Evolutionary conservation across 1,140 invertebrate genomes (phyloP), one percentile per base, ranked within the genome.

Genomic region (Cyphomyrmex costatus): DNA sequence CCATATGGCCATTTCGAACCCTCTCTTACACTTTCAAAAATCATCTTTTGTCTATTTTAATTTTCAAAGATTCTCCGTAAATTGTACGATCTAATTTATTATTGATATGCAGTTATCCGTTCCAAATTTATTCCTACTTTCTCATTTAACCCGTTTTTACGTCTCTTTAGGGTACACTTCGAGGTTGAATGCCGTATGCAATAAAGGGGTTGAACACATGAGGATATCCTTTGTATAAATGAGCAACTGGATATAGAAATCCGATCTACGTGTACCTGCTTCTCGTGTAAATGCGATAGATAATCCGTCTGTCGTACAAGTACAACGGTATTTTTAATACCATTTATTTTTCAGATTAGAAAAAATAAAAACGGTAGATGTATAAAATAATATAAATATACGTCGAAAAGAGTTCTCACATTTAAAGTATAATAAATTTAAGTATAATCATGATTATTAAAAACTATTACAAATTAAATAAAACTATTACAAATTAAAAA

Each of bases 271-370:
- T 71, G 65, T 74, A 83, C 79, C 68, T 83, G 79, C 14, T 19
- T 33, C 56, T 56, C 65, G 10, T 74, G 56, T 82, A 46, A 73
- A 21, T 3, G 53, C 51, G 24, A 8, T 83, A 36, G 16, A 56
- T 83, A 83, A 83, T 83, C 79, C 79, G 53, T 60, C 42, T 71
- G 16, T 83, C 53, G 63, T 68, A 53, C 60, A 27, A 42, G 21
- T 46, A 60, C 8, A 33, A 30, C 27, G 33, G 4, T 12, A 21
- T 8, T 83, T 60, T 60, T 60, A 73, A 46, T 82, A 12, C 66
- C 24, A 83, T 74, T 74, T 74, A 14, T 19, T n/a, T 42, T 42
- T 42, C 27, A 30, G n/a, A 4, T 5, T 16, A 7, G 6, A 46
- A 36, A 49, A 27, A 14, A 21, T 56, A 21, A 30, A 16, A 27